Evolutionary conservation across 2,113 vertebrate genomes (phyloP), one percentile per base, ranked within the genome.

Genomic region (Eidolon helvum): DNA sequence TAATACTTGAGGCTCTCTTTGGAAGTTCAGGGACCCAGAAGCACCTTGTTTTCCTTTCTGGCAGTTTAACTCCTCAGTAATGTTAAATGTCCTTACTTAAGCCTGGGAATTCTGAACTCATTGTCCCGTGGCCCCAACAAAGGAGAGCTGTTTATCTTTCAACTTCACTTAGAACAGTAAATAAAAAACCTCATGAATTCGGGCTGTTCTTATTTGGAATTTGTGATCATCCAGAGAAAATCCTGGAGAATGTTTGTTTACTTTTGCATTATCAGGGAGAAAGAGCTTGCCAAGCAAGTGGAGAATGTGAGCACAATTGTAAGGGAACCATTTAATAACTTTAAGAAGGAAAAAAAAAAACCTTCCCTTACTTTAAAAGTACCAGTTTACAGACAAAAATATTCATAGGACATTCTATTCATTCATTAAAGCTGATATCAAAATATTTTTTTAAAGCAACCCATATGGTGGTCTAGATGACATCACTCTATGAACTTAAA

Each of bases 151-250:
- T 97, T 97, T 96, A 95, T 94, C 84, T 94, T 97, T 82, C 92
- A 63, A 88, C 90, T 96, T 88, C 84, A 90, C 84, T 96, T 95
- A 88, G 84, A 82, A 90, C 74, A 96, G 90, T 96, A 96, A 96
- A 96, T 71, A 84, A 68, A 87, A 91, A 91, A 79, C 28, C 92
- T 96, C 94, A 94, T 96, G 97, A 95, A 97, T 97, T 96, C 90
- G 94, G 85, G 82, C 79, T 93, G 84, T 92, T 97, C 92, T 96
- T 92, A 87, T 94, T 96, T 96, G 92, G 90, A 94, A 97, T 97
- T 95, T 97, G 84, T 93, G 90, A 97, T 78, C 75, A 97, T 96
- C 80, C 68, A 88, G 83, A 91, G 87, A 94, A 90, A 38, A 68
- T 48, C 43, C 71, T 40, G 22, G 8, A 3, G 40, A 83, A 77